These are phyloP conservation scores for Glareola pratincola DNA, from an alignment of 2,113 vertebrate species.

Conservation along the genomic window DNA sequence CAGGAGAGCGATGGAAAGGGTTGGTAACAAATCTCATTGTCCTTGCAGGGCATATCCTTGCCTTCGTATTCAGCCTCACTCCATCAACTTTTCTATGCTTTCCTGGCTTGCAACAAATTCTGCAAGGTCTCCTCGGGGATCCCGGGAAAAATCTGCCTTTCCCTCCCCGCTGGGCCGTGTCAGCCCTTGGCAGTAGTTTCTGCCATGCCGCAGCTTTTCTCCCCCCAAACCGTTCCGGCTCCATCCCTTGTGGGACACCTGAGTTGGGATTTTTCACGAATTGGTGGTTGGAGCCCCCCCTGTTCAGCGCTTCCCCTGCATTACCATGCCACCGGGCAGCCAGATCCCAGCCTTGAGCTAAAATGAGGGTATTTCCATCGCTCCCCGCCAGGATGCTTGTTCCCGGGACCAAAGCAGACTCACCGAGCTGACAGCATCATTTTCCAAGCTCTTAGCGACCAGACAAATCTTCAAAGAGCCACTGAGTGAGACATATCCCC, in stretches of 20 bases:
- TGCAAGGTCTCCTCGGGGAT: not conserved
- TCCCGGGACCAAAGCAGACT: not conserved
- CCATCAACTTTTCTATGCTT: constrained; percentile 3
- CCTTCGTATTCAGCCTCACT: constrained; percentile 30
- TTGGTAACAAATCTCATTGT: not conserved
- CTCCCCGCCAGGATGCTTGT: not conserved
- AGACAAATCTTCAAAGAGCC: constrained; percentile 40
- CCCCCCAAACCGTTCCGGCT: not conserved
- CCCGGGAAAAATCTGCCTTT: not conserved
- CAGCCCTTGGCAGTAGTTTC: not conserved
- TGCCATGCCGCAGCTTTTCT: not conserved
- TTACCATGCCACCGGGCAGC: not conserved
- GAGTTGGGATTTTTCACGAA: not conserved
- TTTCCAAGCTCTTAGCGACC: not conserved
- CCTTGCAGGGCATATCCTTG: constrained; percentile 33
- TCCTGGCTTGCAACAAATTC: not conserved
- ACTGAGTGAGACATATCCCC: not conserved
- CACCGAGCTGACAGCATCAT: not conserved
- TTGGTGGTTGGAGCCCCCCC: not conserved
- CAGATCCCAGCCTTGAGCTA: not conserved
- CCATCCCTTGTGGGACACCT: not conserved
- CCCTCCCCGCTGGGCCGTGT: fast-evolving
- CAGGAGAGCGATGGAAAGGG: not conserved
- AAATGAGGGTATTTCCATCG: not conserved
- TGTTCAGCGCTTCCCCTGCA: not conserved